Percentiles rank a stretch among this genome's conserved stretches.
These are phyloP conservation scores for Nothoprocta perdicaria DNA, from an alignment of 2,113 vertebrate species.

Conservation along the genomic window DNA sequence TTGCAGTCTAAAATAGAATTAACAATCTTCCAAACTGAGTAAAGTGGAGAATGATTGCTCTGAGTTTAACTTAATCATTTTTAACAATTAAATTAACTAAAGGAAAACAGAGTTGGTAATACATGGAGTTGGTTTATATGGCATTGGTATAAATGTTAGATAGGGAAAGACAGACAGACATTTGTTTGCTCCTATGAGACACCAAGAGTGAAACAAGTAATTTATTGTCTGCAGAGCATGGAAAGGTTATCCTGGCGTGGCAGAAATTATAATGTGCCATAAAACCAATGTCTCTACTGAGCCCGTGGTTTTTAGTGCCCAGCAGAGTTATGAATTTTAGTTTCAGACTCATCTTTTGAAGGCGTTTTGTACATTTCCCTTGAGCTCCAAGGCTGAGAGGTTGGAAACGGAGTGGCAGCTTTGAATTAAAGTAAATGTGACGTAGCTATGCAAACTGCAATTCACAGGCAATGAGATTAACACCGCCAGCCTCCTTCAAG, in stretches of 20 bases:
- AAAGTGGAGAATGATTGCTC: neutral
- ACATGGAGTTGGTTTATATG: neutral
- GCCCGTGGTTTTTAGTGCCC: slow-evolving; percentile 59
- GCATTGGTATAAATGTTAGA: slow-evolving; percentile 6
- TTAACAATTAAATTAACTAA: neutral
- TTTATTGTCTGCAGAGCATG: slow-evolving; percentile 42
- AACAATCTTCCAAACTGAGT: neutral
- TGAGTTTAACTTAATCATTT: slow-evolving; percentile 26
- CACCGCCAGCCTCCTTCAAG: neutral
- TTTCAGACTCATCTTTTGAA: slow-evolving; percentile 63
- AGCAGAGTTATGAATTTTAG: slow-evolving; percentile 65
- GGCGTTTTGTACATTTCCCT: slow-evolving; percentile 57
- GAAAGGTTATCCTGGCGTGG: slow-evolving; percentile 60
- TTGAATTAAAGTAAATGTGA: slow-evolving; percentile 45
- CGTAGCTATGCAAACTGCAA: slow-evolving; percentile 5
- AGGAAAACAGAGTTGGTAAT: slow-evolving; percentile 31
- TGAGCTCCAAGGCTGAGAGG: slow-evolving; percentile 47
- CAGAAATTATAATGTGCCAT: slow-evolving; percentile 60
- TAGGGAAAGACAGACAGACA: slow-evolving; percentile 1
- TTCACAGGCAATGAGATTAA: neutral
- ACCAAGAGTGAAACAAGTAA: slow-evolving; percentile 13
- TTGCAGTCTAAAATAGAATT: neutral
- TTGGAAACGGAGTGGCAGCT: slow-evolving; percentile 19
- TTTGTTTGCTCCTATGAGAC: slow-evolving; percentile 48
- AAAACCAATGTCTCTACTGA: slow-evolving; percentile 66